These are phyloP conservation scores for Poeciliopsis turrubarensis DNA, from an alignment of 2,113 vertebrate species.

Conservation along the genomic window DNA sequence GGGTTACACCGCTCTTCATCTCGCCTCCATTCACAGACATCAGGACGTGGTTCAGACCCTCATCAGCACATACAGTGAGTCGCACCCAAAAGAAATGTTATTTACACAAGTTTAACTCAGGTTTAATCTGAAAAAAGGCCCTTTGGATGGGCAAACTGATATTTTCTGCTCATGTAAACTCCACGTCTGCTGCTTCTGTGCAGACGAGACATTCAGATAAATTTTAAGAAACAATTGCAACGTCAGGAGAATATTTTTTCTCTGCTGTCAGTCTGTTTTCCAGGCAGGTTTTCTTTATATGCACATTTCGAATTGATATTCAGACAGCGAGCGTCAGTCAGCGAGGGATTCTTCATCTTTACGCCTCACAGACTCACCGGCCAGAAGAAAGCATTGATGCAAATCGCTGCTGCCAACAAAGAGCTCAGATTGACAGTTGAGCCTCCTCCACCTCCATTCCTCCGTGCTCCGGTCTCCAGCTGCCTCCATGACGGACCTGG, in stretches of 20 bases:
- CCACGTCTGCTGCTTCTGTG: background rate
- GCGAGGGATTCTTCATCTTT: conserved; percentile 28
- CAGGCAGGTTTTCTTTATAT: conserved; percentile 9
- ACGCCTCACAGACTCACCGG: conserved; percentile 29
- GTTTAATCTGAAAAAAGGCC: background rate
- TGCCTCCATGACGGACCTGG: conserved; percentile 84
- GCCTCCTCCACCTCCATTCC: background rate
- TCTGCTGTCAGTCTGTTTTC: background rate
- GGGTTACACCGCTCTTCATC: conserved; percentile 79
- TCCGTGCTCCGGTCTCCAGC: conserved; percentile 80
- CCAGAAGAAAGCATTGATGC: conserved; percentile 36
- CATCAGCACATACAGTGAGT: conserved; percentile 72
- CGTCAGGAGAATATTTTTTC: background rate
- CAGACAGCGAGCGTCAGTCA: conserved; percentile 11
- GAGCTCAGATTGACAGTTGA: conserved; percentile 42
- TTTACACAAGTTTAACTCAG: background rate
- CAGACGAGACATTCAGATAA: background rate
- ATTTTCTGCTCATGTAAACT: too few relatives aligned
- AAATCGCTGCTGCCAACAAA: conserved; percentile 74
- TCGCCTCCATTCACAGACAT: conserved; percentile 77
- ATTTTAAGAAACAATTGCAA: background rate
- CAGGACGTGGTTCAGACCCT: conserved; percentile 64
- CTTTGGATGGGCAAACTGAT: too few relatives aligned
- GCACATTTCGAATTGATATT: conserved; percentile 34
- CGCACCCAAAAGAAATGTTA: background rate